phyloP scores from a whole-genome alignment of 2,888 invertebrate genomes.

The Trachelus tabidus region DNA sequence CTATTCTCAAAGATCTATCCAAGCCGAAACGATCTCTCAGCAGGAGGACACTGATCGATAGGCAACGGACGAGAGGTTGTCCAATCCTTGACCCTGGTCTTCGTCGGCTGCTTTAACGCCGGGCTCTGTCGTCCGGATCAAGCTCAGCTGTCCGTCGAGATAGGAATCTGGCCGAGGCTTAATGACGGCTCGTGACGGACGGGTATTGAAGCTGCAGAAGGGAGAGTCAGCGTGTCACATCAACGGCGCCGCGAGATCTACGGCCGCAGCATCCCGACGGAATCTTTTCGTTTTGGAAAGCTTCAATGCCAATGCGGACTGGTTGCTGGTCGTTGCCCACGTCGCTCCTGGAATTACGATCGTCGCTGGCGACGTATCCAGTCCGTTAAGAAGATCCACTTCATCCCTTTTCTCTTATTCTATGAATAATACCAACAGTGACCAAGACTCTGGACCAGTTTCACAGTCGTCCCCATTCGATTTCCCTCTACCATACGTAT shows the following conservation, averaged over 20 bases:
- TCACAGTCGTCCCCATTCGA: background rate
- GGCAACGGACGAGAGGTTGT: constrained; percentile 46
- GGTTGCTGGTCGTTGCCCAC: background rate
- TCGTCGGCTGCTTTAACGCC: constrained; percentile 47
- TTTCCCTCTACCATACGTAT: background rate
- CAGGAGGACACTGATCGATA: constrained; percentile 57
- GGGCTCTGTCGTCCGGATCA: constrained; percentile 41
- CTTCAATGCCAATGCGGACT: constrained; percentile 39
- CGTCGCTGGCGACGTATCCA: background rate
- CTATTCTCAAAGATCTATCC: constrained; percentile 11
- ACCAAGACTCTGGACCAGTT: background rate
- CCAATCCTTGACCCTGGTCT: constrained; percentile 54
- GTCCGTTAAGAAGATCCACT: background rate
- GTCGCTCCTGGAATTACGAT: background rate
- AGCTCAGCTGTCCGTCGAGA: constrained; percentile 44
- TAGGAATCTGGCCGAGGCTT: constrained; percentile 59
- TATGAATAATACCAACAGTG: background rate
- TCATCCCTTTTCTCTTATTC: background rate
- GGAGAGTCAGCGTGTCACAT: constrained; percentile 29
- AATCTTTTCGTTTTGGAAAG: constrained; percentile 50
- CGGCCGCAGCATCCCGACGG: constrained; percentile 47
- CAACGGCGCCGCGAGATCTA: constrained; percentile 58
- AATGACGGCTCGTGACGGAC: constrained; percentile 61
- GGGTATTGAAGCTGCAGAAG: constrained; percentile 47
- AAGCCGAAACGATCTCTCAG: background rate